Percentiles rank a stretch among this genome's conserved stretches.
Conservation (phyloP, 2,888 invertebrate genomes). For the Erynnis tages region DNA sequence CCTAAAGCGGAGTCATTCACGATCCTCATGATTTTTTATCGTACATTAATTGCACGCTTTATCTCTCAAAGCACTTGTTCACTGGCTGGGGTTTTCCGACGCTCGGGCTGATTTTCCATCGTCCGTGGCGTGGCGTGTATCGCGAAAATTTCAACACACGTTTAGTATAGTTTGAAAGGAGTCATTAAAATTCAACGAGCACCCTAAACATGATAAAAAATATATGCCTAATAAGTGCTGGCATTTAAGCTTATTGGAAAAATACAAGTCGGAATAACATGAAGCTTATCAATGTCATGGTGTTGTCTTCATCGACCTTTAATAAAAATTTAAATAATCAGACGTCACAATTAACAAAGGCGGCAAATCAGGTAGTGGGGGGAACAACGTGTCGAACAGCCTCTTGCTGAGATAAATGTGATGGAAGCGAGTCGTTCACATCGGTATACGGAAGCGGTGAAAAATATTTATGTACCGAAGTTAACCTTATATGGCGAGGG, state of each 20-base stretch:
- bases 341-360: too few species aligned
- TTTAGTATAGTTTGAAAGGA: background rate
- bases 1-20: constrained; percentile 8
- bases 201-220: background rate
- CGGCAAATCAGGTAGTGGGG: too few species aligned
- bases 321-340: too few species aligned
- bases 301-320: background rate
- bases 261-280: too few species aligned
- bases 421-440: constrained; percentile 2
- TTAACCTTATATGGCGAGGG: constrained; percentile 63
- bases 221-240: too few species aligned
- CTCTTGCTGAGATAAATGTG: background rate
- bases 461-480: constrained; percentile 43
- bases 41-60: constrained; percentile 12
- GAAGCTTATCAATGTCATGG: background rate
- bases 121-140: constrained; percentile 33
- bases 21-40: constrained; percentile 12
- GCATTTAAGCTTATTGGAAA: too few species aligned
- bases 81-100: constrained; percentile 52
- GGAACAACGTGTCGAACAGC: too few species aligned
- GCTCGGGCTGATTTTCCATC: constrained; percentile 49
- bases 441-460: constrained; percentile 53
- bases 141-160: constrained; percentile 22
- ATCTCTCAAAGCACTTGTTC: constrained; percentile 10
- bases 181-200: background rate